Percentiles rank a stretch among this genome's conserved stretches.
Evolutionary conservation across 1,140 invertebrate genomes (phyloP).

Genomic region (Euura saliciscinereae): DNA sequence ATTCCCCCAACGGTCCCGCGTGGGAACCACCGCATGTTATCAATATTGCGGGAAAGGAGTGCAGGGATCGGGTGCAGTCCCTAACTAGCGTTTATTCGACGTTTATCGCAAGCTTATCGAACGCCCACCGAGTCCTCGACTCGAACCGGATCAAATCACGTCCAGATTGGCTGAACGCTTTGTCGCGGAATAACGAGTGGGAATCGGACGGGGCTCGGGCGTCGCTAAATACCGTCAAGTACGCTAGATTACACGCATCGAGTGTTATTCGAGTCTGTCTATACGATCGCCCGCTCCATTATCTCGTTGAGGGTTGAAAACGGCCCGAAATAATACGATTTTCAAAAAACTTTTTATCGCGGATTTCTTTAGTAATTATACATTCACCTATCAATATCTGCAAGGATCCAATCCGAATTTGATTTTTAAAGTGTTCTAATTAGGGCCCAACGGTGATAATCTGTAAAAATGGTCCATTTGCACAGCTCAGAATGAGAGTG

Average conservation of each 20-base stretch:
- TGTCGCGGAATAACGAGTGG: neutral
- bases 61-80: neutral
- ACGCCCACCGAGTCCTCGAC: neutral
- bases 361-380: too few species aligned
- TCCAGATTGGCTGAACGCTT: neutral
- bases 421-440: too few species aligned
- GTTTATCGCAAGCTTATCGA: constrained; percentile 3
- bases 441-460: too few species aligned
- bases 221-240: neutral
- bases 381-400: too few species aligned
- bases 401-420: too few species aligned
- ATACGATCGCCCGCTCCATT: too few species aligned
- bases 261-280: neutral
- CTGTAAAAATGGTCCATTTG: too few species aligned
- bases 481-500: too few species aligned
- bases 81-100: neutral
- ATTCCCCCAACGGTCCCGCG: neutral
- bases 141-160: neutral
- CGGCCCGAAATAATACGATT: too few species aligned
- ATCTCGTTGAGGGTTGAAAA: too few species aligned
- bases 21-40: neutral
- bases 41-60: neutral
- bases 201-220: neutral
- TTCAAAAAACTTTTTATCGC: too few species aligned
- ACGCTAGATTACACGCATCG: neutral